Percentiles rank a stretch among this genome's conserved stretches.
These are phyloP conservation scores for Buphagus erythrorhynchus DNA, from an alignment of 2,797 vertebrate genomes.

Conservation along the genomic window DNA sequence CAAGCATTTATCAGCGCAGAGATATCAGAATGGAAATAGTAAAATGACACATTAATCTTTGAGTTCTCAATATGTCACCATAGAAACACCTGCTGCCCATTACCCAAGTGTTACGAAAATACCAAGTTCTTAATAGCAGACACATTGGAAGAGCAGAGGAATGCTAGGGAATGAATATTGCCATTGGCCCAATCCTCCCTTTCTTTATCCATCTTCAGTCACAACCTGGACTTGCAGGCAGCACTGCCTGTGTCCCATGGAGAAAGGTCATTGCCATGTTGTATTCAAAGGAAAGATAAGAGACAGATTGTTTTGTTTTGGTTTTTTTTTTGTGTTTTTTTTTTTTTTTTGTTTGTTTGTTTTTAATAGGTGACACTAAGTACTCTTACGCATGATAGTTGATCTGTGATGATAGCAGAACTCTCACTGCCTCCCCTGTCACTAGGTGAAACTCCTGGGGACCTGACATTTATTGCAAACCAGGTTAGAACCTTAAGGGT, in stretches of 20 bases:
- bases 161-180: neutral
- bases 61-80: neutral
- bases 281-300: neutral
- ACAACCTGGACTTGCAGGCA: neutral
- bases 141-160: neutral
- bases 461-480: neutral
- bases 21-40: conserved; percentile 25
- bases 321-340: too few species aligned
- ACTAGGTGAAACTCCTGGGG: neutral
- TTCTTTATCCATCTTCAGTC: neutral
- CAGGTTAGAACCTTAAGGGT: neutral
- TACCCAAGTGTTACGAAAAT: conserved; percentile 27
- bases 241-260: neutral
- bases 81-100: neutral
- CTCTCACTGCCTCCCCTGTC: neutral
- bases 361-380: neutral
- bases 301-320: too few species aligned
- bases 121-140: neutral
- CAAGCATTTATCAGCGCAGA: conserved; percentile 21
- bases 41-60: conserved; percentile 37
- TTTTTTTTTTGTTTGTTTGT: too few species aligned
- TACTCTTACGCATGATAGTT: neutral
- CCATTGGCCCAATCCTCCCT: neutral
- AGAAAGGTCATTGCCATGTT: neutral
- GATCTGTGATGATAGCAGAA: neutral